A percentile compares a stretch with the other conserved stretches of the same genome.
phyloP scores from a whole-genome alignment of 2,113 vertebrate genomes.

The Onychorhynchus coronatus region DNA sequence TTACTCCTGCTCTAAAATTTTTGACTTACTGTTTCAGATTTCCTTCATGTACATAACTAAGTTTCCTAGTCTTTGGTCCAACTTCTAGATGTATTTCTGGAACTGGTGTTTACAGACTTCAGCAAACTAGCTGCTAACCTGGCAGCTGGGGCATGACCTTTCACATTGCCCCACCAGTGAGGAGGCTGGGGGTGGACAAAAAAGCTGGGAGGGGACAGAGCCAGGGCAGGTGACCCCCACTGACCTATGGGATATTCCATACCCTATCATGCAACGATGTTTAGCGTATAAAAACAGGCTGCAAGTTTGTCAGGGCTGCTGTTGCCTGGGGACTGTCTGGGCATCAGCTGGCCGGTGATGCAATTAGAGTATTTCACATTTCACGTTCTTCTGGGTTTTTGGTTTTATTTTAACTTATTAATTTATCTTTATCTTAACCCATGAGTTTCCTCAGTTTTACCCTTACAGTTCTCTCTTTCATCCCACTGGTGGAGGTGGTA shows the following conservation, averaged over 20 bases:
- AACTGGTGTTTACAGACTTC: not conserved
- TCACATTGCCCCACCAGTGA: accelerated
- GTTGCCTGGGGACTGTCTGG: not conserved
- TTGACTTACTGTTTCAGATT: not conserved
- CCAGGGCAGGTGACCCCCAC: not conserved
- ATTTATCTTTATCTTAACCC: not conserved
- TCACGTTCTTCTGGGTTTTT: not conserved
- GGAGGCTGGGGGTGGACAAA: not conserved
- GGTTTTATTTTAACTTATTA: not conserved
- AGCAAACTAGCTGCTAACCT: not conserved
- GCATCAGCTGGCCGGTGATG: not conserved
- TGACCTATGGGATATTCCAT: not conserved
- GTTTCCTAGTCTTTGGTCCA: not conserved
- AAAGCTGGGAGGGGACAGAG: not conserved
- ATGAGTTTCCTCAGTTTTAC: not conserved
- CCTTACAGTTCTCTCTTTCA: not conserved
- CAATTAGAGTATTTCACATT: not conserved
- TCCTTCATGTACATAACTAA: not conserved
- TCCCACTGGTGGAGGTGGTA: not conserved
- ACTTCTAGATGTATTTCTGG: not conserved
- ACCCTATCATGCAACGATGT: accelerated
- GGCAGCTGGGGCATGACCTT: not conserved
- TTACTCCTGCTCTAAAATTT: not conserved
- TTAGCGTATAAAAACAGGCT: not conserved
- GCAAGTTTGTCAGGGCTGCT: not conserved